A percentile compares a stretch with the other conserved stretches of the same genome.
Conservation (phyloP, 1,140 invertebrate genomes). For the Drepana arcuata region DNA sequence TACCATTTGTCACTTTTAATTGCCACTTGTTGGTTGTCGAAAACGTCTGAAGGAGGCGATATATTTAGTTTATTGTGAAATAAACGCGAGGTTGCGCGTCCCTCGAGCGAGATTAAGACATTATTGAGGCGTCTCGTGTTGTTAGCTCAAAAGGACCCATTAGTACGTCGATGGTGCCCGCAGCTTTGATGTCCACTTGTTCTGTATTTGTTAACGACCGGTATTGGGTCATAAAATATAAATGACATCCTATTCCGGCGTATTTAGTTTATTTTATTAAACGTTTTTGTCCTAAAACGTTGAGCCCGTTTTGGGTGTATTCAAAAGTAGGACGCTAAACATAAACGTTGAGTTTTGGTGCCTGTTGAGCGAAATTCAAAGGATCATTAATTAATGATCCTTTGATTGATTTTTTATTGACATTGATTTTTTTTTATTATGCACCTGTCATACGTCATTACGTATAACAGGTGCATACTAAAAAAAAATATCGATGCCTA, state of each 20-base stretch:
- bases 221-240: constrained; percentile 17
- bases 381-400: too few relatives aligned
- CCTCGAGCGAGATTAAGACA: constrained; percentile 41
- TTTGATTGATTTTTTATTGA: too few relatives aligned
- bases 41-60: constrained; percentile 48
- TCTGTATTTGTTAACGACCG: constrained; percentile 26
- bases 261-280: constrained; percentile 5
- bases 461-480: too few relatives aligned
- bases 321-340: too few relatives aligned
- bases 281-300: too few relatives aligned
- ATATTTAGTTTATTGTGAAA: constrained; percentile 68
- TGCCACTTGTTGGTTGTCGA: constrained; percentile 63
- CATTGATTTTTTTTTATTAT: too few relatives aligned
- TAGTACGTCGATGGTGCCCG: constrained; percentile 33
- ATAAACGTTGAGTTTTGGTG: too few relatives aligned
- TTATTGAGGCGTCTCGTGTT: constrained; percentile 25
- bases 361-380: too few relatives aligned
- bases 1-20: constrained; percentile 71
- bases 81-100: constrained; percentile 25
- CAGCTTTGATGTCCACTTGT: constrained; percentile 43
- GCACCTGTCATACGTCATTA: too few relatives aligned
- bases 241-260: constrained; percentile 21
- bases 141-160: constrained; percentile 41
- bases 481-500: too few relatives aligned
- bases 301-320: too few relatives aligned